A percentile compares a stretch with the other conserved stretches of the same genome.
These are phyloP conservation scores for Xylota sylvarum DNA, from an alignment of 2,888 invertebrate species.

Conservation along the genomic window DNA sequence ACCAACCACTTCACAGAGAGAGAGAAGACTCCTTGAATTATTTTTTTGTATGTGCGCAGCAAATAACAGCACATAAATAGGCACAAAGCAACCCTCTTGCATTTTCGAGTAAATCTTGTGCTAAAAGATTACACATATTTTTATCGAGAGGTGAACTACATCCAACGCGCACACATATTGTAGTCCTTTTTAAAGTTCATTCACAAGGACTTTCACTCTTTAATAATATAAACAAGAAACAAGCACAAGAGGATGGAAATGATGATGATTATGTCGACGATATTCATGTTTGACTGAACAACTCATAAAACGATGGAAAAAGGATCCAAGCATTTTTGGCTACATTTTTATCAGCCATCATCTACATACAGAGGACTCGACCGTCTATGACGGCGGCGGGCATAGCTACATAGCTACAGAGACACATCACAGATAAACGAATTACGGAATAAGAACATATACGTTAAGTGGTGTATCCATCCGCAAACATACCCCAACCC, in stretches of 20 bases:
- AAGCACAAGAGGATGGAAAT: slow-evolving; percentile 26
- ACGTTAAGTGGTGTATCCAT: slow-evolving; percentile 74
- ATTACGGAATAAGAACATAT: slow-evolving; percentile 63
- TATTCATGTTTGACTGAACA: slow-evolving; percentile 73
- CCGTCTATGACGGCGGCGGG: slow-evolving; percentile 8
- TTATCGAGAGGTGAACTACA: slow-evolving; percentile 57
- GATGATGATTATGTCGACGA: slow-evolving; percentile 56
- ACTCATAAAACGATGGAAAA: slow-evolving; percentile 66
- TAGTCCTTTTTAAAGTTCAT: slow-evolving; percentile 61
- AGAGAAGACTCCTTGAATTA: slow-evolving; percentile 35
- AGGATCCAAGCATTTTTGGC: slow-evolving; percentile 47
- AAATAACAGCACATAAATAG: slow-evolving; percentile 68
- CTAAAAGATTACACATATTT: slow-evolving; percentile 68
- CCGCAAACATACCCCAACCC: slow-evolving; percentile 56
- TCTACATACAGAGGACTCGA: slow-evolving; percentile 22
- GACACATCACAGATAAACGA: slow-evolving; percentile 58
- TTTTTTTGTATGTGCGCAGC: slow-evolving; percentile 54
- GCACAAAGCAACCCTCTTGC: slow-evolving; percentile 35
- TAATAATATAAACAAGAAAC: slow-evolving; percentile 44
- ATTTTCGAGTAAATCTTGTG: slow-evolving; percentile 31
- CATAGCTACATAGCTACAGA: slow-evolving; percentile 24
- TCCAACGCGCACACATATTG: slow-evolving; percentile 19
- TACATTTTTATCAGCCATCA: slow-evolving; percentile 53
- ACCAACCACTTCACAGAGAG: slow-evolving; percentile 45
- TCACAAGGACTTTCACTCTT: slow-evolving; percentile 57